Evolutionary conservation across 2,888 invertebrate species (phyloP).

Genomic region (Drosophila siamana): DNA sequence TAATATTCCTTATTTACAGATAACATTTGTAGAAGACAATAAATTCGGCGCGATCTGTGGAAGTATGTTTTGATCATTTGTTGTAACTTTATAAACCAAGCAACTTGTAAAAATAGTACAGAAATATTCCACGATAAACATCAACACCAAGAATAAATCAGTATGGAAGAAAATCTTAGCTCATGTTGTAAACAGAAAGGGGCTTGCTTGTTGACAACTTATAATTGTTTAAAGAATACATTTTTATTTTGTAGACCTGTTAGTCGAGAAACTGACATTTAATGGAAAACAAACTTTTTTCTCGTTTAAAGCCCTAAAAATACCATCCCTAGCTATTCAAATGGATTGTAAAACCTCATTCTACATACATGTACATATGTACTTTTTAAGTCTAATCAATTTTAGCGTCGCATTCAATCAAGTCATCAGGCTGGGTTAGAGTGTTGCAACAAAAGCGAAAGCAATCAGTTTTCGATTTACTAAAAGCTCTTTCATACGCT

Average conservation of each 20-base stretch:
- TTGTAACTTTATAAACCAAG: too few species aligned
- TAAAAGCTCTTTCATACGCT: conserved; percentile 5
- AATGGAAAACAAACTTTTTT: neutral
- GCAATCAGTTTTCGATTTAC: conserved; percentile 1
- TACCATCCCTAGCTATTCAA: neutral
- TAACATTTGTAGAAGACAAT: conserved; percentile 75
- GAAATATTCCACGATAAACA: conserved; percentile 35
- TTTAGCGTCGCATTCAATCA: neutral
- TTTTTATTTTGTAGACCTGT: neutral
- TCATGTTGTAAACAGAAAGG: neutral
- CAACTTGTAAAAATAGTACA: conserved; percentile 54
- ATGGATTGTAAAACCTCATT: neutral
- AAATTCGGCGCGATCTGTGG: conserved; percentile 51
- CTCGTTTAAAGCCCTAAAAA: neutral
- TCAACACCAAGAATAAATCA: conserved; percentile 11
- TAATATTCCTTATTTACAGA: conserved; percentile 58
- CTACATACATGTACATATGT: neutral
- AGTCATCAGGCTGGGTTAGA: neutral
- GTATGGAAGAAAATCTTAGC: conserved; percentile 12
- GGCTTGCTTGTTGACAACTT: too few species aligned
- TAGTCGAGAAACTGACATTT: neutral
- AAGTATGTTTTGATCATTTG: conserved; percentile 29
- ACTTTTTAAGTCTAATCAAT: neutral
- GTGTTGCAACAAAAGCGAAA: neutral
- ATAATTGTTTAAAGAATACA: too few species aligned